phyloP scores from a whole-genome alignment of 2,113 vertebrate genomes.

The Panurus biarmicus region DNA sequence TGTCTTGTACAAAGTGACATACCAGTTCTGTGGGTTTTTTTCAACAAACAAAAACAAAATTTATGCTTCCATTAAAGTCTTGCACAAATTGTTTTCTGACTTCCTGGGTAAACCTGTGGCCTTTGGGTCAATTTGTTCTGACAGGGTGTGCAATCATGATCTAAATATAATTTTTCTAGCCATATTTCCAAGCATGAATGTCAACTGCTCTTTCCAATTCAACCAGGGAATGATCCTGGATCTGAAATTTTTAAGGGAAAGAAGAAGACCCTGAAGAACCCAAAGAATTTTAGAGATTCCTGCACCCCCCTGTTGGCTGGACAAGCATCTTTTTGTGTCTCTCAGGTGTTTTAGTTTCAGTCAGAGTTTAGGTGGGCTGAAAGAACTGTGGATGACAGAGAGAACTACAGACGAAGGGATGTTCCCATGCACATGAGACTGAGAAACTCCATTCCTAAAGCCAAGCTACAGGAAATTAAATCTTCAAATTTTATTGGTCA shows the following conservation, averaged over 20 bases:
- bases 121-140: background rate
- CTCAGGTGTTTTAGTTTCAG: background rate
- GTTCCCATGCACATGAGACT: accelerated
- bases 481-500: background rate
- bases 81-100: background rate
- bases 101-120: background rate
- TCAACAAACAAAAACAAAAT: background rate
- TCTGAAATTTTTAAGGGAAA: background rate
- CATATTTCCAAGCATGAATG: background rate
- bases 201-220: accelerated
- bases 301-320: too few species aligned
- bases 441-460: background rate
- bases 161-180: background rate
- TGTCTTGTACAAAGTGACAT: background rate
- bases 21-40: background rate
- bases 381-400: background rate
- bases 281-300: background rate
- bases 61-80: background rate
- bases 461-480: background rate
- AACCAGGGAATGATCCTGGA: background rate
- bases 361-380: background rate
- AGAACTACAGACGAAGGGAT: background rate
- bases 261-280: background rate
- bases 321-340: background rate
- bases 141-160: too few species aligned